These are phyloP conservation scores for Falco novaeseelandiae DNA, from an alignment of 2,797 vertebrate genomes.

Conservation along the genomic window DNA sequence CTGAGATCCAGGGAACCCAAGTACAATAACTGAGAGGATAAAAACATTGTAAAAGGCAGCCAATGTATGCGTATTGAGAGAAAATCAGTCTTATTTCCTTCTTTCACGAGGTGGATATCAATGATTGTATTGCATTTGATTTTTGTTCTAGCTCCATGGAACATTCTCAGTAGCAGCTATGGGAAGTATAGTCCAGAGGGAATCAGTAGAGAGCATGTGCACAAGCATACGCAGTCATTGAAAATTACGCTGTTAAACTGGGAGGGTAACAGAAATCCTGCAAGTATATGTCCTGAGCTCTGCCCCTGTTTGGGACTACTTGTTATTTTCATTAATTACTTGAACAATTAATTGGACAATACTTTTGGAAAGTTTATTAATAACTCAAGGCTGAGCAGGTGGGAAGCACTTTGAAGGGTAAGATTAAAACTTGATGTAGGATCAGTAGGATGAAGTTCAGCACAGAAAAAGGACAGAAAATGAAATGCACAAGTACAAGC, in stretches of 20 bases:
- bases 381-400: background rate
- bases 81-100: background rate
- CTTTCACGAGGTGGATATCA: background rate
- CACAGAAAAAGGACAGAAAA: conserved; percentile 11
- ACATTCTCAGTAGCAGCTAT: background rate
- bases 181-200: background rate
- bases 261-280: background rate
- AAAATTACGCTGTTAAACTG: background rate
- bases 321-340: background rate
- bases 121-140: background rate
- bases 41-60: background rate
- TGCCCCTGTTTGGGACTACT: background rate
- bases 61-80: background rate
- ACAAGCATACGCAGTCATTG: background rate
- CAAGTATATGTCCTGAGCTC: background rate
- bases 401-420: background rate
- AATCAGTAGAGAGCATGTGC: background rate
- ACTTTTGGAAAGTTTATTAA: background rate
- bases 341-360: background rate
- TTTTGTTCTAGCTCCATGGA: background rate
- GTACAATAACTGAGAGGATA: background rate
- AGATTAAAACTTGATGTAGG: background rate
- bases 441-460: conserved; percentile 21
- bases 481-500: background rate
- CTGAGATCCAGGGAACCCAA: background rate